These are phyloP conservation scores for Microctenopoma stevenorrisi DNA, from an alignment of 2,797 vertebrate species.

Conservation along the genomic window DNA sequence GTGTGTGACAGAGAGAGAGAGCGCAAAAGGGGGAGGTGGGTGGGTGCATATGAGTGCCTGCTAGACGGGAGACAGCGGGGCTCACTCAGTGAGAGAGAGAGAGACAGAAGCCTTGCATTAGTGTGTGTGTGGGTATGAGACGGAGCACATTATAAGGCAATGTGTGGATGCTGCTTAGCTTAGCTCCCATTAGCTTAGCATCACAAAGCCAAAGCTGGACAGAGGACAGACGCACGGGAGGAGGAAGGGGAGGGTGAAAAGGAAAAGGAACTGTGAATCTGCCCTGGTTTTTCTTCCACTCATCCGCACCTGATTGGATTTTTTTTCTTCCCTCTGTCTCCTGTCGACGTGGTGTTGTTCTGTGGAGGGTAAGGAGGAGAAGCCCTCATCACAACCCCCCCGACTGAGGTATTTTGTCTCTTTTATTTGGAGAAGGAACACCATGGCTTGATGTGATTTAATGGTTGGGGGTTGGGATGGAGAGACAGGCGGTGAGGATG, in stretches of 20 bases:
- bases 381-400: slow-evolving; percentile 26
- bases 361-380: slow-evolving; percentile 56
- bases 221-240: slow-evolving; percentile 71
- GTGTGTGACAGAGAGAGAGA: slow-evolving; percentile 34
- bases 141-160: slow-evolving; percentile 67
- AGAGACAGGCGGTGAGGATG: slow-evolving; percentile 55
- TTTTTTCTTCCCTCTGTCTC: slow-evolving; percentile 42
- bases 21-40: slow-evolving; percentile 77
- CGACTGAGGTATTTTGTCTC: slow-evolving; percentile 73
- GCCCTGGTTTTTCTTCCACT: slow-evolving; percentile 55
- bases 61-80: slow-evolving; percentile 80
- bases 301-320: slow-evolving; percentile 76
- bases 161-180: slow-evolving; percentile 83
- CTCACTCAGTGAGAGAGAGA: slow-evolving; percentile 71
- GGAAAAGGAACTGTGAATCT: slow-evolving; percentile 65
- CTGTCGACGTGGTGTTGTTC: slow-evolving; percentile 61
- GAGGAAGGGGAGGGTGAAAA: slow-evolving; percentile 60
- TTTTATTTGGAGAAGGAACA: slow-evolving; percentile 43
- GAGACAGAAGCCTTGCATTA: slow-evolving; percentile 57
- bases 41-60: slow-evolving; percentile 85
- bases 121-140: slow-evolving; percentile 71
- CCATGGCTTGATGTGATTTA: slow-evolving; percentile 57
- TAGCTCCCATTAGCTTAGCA: slow-evolving; percentile 87
- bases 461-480: slow-evolving; percentile 65
- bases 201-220: slow-evolving; percentile 83